These are phyloP conservation scores for Martes flavigula DNA, from an alignment of 2,797 vertebrate species.

Conservation along the genomic window DNA sequence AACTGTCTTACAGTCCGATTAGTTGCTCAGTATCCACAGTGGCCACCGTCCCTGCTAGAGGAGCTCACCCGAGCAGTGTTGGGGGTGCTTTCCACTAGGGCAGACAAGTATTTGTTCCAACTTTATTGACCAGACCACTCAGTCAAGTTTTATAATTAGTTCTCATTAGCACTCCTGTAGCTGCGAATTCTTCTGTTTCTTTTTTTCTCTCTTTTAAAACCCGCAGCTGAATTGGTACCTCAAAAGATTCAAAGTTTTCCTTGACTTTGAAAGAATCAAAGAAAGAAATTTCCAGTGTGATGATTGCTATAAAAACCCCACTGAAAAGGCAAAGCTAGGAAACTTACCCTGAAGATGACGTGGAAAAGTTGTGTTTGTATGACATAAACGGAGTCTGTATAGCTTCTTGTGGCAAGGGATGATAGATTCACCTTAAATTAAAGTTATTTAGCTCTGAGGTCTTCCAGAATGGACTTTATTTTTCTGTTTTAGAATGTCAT, in stretches of 20 bases:
- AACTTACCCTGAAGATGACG: neutral
- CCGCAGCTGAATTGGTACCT: constrained; percentile 65
- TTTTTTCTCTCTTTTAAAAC: constrained; percentile 52
- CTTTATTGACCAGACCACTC: constrained; percentile 28
- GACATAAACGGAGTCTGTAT: neutral
- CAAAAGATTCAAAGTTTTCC: constrained; percentile 59
- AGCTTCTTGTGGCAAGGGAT: neutral
- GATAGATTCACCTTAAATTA: neutral
- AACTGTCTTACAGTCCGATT: neutral
- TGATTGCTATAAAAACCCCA: neutral
- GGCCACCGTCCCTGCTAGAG: neutral
- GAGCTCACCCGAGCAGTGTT: neutral
- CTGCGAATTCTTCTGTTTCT: constrained; percentile 2
- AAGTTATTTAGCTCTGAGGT: neutral
- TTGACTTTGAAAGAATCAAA: constrained; percentile 72
- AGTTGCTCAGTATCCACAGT: neutral
- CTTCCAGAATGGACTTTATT: neutral
- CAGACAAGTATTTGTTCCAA: neutral
- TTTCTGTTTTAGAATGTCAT: neutral
- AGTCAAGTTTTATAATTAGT: constrained; percentile 65
- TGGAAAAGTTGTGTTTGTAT: constrained; percentile 30
- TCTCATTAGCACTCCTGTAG: constrained; percentile 71
- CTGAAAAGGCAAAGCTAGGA: neutral
- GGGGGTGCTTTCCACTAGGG: neutral
- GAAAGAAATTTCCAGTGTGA: constrained; percentile 29